phyloP scores from a whole-genome alignment of 2,888 invertebrate genomes.

The Galerucella calmariensis region DNA sequence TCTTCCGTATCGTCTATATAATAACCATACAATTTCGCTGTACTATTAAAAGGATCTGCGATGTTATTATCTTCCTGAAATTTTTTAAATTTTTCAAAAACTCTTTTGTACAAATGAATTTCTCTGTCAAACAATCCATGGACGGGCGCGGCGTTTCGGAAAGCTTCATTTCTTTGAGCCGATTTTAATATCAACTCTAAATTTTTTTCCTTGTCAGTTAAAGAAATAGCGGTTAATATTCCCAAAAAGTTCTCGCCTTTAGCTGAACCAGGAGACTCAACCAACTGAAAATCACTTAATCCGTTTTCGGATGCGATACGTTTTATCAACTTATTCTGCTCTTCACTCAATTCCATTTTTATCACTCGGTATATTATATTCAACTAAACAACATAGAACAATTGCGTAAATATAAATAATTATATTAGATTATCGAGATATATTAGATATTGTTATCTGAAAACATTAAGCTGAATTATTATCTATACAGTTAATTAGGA shows the following conservation, averaged over 20 bases:
- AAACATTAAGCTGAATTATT: too few species aligned
- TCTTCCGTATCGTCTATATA: conserved; percentile 37
- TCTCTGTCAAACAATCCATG: conserved; percentile 51
- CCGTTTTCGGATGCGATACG: conserved; percentile 30
- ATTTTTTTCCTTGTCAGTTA: conserved; percentile 27
- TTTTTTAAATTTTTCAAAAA: conserved; percentile 49
- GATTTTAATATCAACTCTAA: conserved; percentile 54
- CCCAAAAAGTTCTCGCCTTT: conserved; percentile 47
- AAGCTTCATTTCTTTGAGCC: conserved; percentile 47
- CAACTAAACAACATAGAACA: neutral
- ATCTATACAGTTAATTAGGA: too few species aligned
- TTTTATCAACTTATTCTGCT: conserved; percentile 22
- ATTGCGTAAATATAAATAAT: too few species aligned
- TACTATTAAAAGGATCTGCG: conserved; percentile 16
- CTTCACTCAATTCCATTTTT: conserved; percentile 9
- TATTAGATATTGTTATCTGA: too few species aligned
- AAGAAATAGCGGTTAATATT: conserved; percentile 40
- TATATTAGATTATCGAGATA: too few species aligned
- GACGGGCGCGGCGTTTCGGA: conserved; percentile 48
- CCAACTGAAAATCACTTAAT: conserved; percentile 17
- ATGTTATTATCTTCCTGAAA: conserved; percentile 42
- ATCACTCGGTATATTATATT: neutral
- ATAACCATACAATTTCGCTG: conserved; percentile 40
- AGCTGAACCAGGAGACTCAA: neutral
- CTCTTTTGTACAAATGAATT: conserved; percentile 51